Percentiles rank a stretch among this genome's conserved stretches.
Conservation (phyloP, 2,888 invertebrate species). For the Orchesellides sinensis region DNA sequence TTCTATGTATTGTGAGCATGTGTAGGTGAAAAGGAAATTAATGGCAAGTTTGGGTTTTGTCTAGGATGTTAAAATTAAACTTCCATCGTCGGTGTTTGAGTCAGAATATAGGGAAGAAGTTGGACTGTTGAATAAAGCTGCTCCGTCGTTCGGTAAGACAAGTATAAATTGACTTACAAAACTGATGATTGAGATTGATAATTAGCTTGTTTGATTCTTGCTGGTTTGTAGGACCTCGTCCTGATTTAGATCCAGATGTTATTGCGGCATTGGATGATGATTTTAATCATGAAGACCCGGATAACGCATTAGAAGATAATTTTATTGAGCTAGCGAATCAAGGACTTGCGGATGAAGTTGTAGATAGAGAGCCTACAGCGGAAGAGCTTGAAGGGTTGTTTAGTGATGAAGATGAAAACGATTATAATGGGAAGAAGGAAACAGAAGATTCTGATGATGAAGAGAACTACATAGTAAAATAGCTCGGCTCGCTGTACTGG, state of each 20-base stretch:
- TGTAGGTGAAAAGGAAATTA: neutral
- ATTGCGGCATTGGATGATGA: constrained; percentile 96
- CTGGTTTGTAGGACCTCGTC: constrained; percentile 70
- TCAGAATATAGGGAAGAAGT: constrained; percentile 91
- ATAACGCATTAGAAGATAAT: constrained; percentile 93
- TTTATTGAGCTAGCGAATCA: constrained; percentile 90
- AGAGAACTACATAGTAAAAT: constrained; percentile 76
- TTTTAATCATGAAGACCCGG: constrained; percentile 89
- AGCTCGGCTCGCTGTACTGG: constrained; percentile 69
- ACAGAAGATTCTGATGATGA: constrained; percentile 66
- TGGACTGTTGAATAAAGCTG: constrained; percentile 89
- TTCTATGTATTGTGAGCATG: too few species aligned
- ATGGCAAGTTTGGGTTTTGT: too few species aligned
- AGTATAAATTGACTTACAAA: too few species aligned
- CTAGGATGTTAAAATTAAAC: constrained; percentile 77
- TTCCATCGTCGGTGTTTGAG: constrained; percentile 93
- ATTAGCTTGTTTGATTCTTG: too few species aligned
- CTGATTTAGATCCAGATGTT: constrained; percentile 91
- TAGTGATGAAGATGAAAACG: constrained; percentile 77
- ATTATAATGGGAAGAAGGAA: constrained; percentile 72
- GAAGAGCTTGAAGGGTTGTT: constrained; percentile 66
- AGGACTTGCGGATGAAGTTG: constrained; percentile 4
- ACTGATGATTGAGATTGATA: too few species aligned
- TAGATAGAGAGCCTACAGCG: constrained; percentile 35
- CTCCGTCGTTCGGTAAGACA: constrained; percentile 81